These are phyloP conservation scores for Chelon auratus DNA, from an alignment of 2,797 vertebrate species.

Conservation along the genomic window DNA sequence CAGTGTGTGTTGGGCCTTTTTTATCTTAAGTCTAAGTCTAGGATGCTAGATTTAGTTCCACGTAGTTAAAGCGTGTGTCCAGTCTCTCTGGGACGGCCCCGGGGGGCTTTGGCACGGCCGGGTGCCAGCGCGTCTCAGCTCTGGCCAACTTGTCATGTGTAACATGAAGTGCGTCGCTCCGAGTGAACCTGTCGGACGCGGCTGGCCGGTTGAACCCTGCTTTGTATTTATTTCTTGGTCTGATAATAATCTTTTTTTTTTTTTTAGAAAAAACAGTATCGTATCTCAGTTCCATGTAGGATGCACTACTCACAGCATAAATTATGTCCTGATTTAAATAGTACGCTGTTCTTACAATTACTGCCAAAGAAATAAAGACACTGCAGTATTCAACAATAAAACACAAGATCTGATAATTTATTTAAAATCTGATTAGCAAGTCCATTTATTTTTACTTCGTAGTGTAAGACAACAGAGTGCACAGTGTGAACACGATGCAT, in stretches of 20 bases:
- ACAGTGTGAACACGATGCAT: not conserved
- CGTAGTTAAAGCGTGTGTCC: constrained; percentile 67
- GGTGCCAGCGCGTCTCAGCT: constrained; percentile 67
- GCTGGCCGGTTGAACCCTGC: constrained; percentile 52
- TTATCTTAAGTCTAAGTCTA: constrained; percentile 27
- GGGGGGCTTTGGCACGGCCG: constrained; percentile 60
- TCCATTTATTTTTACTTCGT: not conserved
- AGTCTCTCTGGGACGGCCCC: constrained; percentile 65
- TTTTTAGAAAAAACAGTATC: not conserved
- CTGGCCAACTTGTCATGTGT: constrained; percentile 65
- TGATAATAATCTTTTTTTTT: not conserved
- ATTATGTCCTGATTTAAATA: not conserved
- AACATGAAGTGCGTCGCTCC: constrained; percentile 60
- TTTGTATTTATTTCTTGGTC: constrained; percentile 24
- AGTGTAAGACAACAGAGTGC: not conserved
- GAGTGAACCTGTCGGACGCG: constrained; percentile 58
- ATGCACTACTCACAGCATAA: not conserved
- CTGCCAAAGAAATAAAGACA: not conserved
- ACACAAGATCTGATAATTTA: not conserved
- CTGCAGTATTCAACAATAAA: too few relatives aligned
- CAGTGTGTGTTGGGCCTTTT: constrained; percentile 30
- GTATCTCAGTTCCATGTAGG: not conserved
- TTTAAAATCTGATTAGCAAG: not conserved
- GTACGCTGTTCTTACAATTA: not conserved
- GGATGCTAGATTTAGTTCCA: constrained; percentile 49